phyloP scores from a whole-genome alignment of 1,140 invertebrate species.

The Bombus cullumanus region DNA sequence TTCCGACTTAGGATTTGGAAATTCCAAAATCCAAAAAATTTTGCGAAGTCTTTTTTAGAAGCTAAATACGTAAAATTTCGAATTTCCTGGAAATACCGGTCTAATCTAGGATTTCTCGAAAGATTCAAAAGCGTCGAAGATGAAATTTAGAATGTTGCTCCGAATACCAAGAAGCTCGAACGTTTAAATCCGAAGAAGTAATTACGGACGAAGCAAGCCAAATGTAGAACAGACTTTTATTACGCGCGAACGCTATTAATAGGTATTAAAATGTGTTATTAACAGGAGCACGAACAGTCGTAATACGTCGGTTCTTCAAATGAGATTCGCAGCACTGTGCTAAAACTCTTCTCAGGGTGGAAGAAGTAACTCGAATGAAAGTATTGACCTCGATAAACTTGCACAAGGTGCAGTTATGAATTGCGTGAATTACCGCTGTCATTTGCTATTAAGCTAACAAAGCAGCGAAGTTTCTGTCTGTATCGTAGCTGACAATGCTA shows the following conservation, averaged over 20 bases:
- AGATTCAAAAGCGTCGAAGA: background rate
- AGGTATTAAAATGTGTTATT: background rate
- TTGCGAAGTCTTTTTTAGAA: too few relatives aligned
- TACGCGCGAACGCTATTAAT: background rate
- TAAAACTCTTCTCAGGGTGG: background rate
- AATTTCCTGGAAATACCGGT: background rate
- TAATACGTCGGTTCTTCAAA: background rate
- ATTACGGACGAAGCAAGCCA: background rate
- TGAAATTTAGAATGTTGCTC: background rate
- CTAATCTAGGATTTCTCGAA: too few relatives aligned
- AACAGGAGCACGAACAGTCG: background rate
- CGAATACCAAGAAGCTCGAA: background rate
- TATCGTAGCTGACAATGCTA: background rate
- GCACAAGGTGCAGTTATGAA: background rate
- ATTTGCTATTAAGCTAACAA: constrained; percentile 1
- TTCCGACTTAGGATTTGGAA: too few relatives aligned
- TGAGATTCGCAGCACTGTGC: background rate
- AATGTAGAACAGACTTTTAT: background rate
- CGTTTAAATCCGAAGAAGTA: background rate
- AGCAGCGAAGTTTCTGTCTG: background rate
- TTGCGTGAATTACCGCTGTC: constrained; percentile 13
- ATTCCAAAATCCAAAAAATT: too few relatives aligned
- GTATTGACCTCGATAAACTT: constrained; percentile 20
- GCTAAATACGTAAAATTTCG: background rate
- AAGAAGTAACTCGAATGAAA: constrained; percentile 2